Percentiles rank a stretch among this genome's conserved stretches.
These are phyloP conservation scores for Psilanteris sp. DNA, from an alignment of 1,140 invertebrate genomes.

Conservation along the genomic window DNA sequence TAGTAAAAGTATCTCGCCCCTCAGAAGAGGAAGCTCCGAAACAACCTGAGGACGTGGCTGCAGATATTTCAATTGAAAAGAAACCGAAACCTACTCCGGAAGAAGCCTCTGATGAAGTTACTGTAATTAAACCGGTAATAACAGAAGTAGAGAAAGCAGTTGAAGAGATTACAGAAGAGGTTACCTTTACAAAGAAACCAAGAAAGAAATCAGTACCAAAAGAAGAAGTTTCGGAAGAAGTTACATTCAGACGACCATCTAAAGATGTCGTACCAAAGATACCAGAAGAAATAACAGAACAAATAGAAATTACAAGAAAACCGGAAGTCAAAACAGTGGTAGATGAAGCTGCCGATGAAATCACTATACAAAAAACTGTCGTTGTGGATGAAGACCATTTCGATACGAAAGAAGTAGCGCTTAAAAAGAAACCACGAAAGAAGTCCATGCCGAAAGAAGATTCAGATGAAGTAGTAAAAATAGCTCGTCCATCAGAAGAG, in stretches of 20 bases:
- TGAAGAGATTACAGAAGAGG: conserved; percentile 68
- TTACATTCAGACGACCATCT: neutral
- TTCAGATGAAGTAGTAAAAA: neutral
- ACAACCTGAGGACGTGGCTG: too few relatives aligned
- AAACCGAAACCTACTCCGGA: too few relatives aligned
- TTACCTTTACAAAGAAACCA: conserved; percentile 19
- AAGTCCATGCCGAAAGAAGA: conserved; percentile 13
- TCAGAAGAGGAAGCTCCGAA: too few relatives aligned
- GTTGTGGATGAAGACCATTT: conserved; percentile 46
- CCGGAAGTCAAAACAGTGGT: conserved; percentile 65
- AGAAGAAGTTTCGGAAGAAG: conserved; percentile 5
- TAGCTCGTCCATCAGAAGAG: neutral
- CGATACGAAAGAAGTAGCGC: conserved; percentile 66
- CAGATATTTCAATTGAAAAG: too few relatives aligned
- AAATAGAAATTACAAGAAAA: conserved; percentile 66
- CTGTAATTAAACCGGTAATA: conserved; percentile 59
- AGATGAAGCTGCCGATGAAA: conserved; percentile 49
- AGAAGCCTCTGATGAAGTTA: conserved; percentile 81
- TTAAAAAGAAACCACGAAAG: conserved; percentile 16
- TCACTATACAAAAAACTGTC: conserved; percentile 12
- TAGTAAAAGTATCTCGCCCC: too few relatives aligned
- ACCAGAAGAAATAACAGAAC: conserved; percentile 49
- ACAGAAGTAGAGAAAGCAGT: conserved; percentile 52
- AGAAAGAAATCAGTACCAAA: conserved; percentile 16
- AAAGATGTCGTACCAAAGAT: neutral